Conservation (phyloP, 2,797 vertebrate genomes). For the Lithobates pipiens region DNA sequence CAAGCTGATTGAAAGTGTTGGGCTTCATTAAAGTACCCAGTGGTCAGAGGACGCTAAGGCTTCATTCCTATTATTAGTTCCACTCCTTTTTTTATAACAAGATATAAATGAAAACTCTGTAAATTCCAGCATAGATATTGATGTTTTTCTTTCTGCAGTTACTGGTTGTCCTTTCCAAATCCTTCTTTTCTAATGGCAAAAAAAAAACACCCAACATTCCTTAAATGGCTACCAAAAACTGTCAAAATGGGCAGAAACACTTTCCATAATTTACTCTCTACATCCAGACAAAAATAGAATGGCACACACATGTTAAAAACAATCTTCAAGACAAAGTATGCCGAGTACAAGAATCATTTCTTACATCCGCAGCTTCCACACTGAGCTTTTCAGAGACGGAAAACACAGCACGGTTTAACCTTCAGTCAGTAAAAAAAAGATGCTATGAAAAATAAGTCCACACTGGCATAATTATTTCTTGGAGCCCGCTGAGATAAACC, state of each 20-base stretch:
- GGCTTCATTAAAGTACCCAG: neutral
- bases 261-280: constrained; percentile 2
- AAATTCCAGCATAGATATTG: neutral
- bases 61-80: no score
- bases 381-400: constrained; percentile 47
- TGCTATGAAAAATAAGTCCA: constrained; percentile 54
- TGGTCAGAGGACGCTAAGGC: neutral
- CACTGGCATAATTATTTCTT: constrained; percentile 59
- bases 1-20: neutral
- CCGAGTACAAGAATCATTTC: constrained; percentile 9
- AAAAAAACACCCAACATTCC: neutral
- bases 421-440: constrained; percentile 56
- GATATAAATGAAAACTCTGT: neutral
- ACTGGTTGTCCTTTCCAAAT: neutral
- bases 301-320: constrained; percentile 7
- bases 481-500: constrained; percentile 58
- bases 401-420: constrained; percentile 56
- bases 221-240: neutral
- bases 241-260: neutral
- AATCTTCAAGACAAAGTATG: constrained; percentile 19
- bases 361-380: constrained; percentile 50
- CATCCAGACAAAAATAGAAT: constrained; percentile 11
- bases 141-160: neutral
- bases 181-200: neutral
- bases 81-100: no score